Percentiles rank a stretch among this genome's conserved stretches.
phyloP scores from a whole-genome alignment of 2,888 invertebrate species.

The Trachelus tabidus region DNA sequence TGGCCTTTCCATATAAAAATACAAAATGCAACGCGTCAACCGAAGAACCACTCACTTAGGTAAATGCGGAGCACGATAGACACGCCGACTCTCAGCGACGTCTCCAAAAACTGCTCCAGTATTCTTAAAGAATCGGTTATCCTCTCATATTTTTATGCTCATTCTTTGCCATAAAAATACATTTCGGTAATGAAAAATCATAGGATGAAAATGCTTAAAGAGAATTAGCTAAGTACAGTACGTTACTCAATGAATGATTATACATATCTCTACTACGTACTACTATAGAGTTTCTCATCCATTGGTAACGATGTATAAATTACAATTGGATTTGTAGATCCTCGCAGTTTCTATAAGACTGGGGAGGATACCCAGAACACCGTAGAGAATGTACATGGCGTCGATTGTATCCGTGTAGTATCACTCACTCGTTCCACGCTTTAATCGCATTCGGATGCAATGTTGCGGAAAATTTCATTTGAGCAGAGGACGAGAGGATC shows the following conservation, averaged over 20 bases:
- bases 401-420: slow-evolving; percentile 47
- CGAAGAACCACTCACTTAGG: slow-evolving; percentile 25
- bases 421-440: slow-evolving; percentile 48
- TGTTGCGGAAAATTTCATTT: slow-evolving; percentile 69
- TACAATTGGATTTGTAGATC: slow-evolving; percentile 56
- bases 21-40: slow-evolving; percentile 18
- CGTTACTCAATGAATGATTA: neutral
- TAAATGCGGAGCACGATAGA: slow-evolving; percentile 21
- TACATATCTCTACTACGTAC: neutral
- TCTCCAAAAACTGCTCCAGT: neutral
- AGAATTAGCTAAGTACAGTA: neutral
- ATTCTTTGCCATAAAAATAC: neutral
- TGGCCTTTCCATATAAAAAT: slow-evolving; percentile 23
- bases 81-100: slow-evolving; percentile 11
- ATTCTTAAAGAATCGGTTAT: neutral
- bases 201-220: neutral
- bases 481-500: slow-evolving; percentile 42
- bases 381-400: neutral
- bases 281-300: neutral
- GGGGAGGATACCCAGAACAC: neutral
- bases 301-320: slow-evolving; percentile 42
- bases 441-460: slow-evolving; percentile 69
- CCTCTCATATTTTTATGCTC: neutral
- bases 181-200: neutral
- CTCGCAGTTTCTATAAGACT: slow-evolving; percentile 39